Percentiles rank a stretch among this genome's conserved stretches.
phyloP scores from a whole-genome alignment of 1,140 invertebrate species.

The Aphelenchoides avenae region DNA sequence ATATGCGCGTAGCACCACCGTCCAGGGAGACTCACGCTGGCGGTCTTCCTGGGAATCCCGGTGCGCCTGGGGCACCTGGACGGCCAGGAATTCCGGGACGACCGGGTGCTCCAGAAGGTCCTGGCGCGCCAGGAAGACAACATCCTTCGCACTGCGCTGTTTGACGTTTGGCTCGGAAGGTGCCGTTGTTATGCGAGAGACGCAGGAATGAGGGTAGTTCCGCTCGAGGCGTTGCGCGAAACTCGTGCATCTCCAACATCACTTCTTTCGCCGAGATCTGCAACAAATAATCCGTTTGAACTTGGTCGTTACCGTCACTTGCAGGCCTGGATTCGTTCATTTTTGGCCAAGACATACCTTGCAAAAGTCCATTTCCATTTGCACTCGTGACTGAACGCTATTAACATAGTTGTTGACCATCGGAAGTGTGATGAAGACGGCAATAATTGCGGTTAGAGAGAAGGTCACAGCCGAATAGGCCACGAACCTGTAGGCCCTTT shows the following conservation, averaged over 20 bases:
- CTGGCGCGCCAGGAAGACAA: slow-evolving; percentile 54
- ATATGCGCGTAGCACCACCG: neutral
- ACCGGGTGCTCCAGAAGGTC: slow-evolving; percentile 51
- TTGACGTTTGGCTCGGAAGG: slow-evolving; percentile 31
- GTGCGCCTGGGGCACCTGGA: slow-evolving; percentile 51
- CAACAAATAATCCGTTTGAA: slow-evolving; percentile 9
- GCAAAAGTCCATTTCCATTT: slow-evolving; percentile 59
- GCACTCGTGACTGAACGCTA: slow-evolving; percentile 52
- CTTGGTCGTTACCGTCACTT: neutral
- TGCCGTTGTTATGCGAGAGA: slow-evolving; percentile 22
- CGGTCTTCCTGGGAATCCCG: slow-evolving; percentile 56
- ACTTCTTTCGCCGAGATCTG: slow-evolving; percentile 58
- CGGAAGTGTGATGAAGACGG: slow-evolving; percentile 56
- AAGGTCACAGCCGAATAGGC: slow-evolving; percentile 53
- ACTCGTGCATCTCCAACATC: slow-evolving; percentile 57
- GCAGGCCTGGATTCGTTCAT: neutral
- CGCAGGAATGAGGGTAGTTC: slow-evolving; percentile 14
- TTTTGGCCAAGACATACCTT: slow-evolving; percentile 34
- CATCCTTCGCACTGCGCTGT: slow-evolving; percentile 49
- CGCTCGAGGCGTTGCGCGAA: slow-evolving; percentile 21
- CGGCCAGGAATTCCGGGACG: slow-evolving; percentile 52
- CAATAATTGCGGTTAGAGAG: slow-evolving; percentile 52
- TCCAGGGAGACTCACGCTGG: slow-evolving; percentile 43
- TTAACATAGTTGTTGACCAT: slow-evolving; percentile 59
- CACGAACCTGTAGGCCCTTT: slow-evolving; percentile 51